Base-by-base conservation (phyloP, 1,140 invertebrate genomes). In the Tigriopus japonicus region DNA sequence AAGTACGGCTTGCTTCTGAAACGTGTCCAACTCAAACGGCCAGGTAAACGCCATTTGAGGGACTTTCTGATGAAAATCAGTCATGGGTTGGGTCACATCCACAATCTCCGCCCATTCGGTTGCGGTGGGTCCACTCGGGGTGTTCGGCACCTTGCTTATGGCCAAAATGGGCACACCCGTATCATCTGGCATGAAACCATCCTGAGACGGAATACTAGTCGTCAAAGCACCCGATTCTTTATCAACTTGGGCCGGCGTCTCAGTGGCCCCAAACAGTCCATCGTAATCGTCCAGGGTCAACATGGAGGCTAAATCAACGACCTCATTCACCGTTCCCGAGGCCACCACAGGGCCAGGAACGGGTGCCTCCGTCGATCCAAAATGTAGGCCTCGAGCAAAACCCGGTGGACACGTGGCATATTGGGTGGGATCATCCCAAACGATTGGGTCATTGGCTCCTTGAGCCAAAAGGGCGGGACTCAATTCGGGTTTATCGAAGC, bases 1-100 rank as follows among this genome's bases (percentile, higher is more conserved):
- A 28, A 89, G 73, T 62, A 99, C 88, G 2, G 96, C 93, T 82
- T 51, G 87, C 83, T 67, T 91, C 82, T 75, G 98, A 94, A 42
- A 99, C 73, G 80, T 86, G 72, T 99, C 96, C 65, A 98, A 75
- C 70, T 95, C 88, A 76, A 98, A 99, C 24, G 82, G 81, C 74
- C 85, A 98, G 9, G 28, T 35, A 9, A 35, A 9, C 28, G 91
- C 91, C 72, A 88, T 85, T 62, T 86, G 78, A 40, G 87, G 86
- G 63, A 94, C 80, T 68, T 78, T 79, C 66, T 87, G 80, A 52
- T 85, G 76, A 71, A 92, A 94, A 70, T 94, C 82, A 42, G 74
- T 76, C 1, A 93, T 81, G 15, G 87, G 85, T 52, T 78, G 72
- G 14, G 79, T 80, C 0, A 87, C 79, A 72, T 94, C 85, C 45